phyloP scores from a whole-genome alignment of 2,888 invertebrate genomes.

The Autographa gamma region DNA sequence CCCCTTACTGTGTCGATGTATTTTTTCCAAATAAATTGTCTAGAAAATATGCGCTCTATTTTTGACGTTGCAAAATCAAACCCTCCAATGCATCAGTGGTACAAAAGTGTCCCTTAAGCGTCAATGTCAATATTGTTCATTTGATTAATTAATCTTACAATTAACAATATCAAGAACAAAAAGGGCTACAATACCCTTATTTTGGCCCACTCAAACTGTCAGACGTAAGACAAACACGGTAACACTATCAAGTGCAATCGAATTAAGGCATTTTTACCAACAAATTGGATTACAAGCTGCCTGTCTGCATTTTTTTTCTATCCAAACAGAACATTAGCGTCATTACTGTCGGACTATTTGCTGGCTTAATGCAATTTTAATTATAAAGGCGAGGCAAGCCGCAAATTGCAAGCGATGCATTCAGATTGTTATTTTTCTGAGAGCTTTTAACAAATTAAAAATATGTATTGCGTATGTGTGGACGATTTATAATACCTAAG shows the following conservation, averaged over 20 bases:
- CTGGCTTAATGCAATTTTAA: constrained; percentile 88
- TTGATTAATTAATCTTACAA: neutral
- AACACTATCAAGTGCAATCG: constrained; percentile 54
- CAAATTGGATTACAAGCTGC: constrained; percentile 72
- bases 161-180: neutral
- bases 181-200: constrained; percentile 17
- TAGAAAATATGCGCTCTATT: neutral
- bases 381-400: constrained; percentile 84
- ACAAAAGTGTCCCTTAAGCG: neutral
- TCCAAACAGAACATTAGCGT: constrained; percentile 80
- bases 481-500: constrained; percentile 42
- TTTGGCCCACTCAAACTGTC: constrained; percentile 37
- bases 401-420: constrained; percentile 82
- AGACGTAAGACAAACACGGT: constrained; percentile 54
- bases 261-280: constrained; percentile 70
- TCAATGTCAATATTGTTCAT: constrained; percentile 7
- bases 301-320: constrained; percentile 78
- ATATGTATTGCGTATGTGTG: constrained; percentile 60
- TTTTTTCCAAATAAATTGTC: neutral
- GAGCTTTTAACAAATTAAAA: constrained; percentile 87
- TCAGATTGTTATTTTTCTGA: constrained; percentile 85
- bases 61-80: neutral
- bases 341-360: constrained; percentile 79
- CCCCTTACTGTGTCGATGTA: constrained; percentile 3
- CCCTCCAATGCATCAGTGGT: neutral